Base-by-base conservation (phyloP, 2,113 vertebrate species). In the Chitala chitala region DNA sequence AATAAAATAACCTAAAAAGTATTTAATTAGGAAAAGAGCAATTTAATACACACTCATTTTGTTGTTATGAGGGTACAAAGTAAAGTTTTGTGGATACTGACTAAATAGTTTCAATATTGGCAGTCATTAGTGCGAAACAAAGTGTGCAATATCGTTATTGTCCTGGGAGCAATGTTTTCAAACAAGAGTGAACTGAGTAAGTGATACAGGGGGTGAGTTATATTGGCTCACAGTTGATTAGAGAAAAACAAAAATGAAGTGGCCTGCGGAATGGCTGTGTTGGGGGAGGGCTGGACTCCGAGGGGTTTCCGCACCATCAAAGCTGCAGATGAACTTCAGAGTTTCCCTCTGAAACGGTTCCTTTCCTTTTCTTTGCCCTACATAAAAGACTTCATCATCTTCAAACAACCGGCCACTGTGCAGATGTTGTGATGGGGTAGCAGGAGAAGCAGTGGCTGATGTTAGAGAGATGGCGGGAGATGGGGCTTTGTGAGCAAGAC, bases 401-500 rank as follows among this genome's bases (percentile, higher is more conserved):
- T 3, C 15, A 22, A 33, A 29, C 26, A 51, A 46, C 29, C 50
- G n/a, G 42, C 29, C 69, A 55, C 40, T 55, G n/a, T 73, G 56
- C 61, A 29, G 40, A 51, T 61, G 64, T 53, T 69, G 68, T 33
- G 36, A 22, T 17, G 20, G 53, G 53, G 63, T 7, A 65, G 33
- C 5, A 40, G 20, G 38, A 38, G 42, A 22, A 22, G n/a, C 17
- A 66, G 6, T 36, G 65, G 40, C 36, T 70, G 51, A 74, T 33
- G 24, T 44, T 69, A 29, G 20, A 56, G 36, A 53, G 76, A 79
- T 53, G 38, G 63, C 26, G 76, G 12, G 24, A 51, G 70, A 65
- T 66, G 24, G 33, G 71, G 33, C 72, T 66, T 51, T 36, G 65
- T 50, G 24, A 44, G 50, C 26, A 40, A 59, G 66, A 75, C 26